Evolutionary conservation across 1,140 invertebrate species (phyloP).

Genomic region (Whitmania pigra): DNA sequence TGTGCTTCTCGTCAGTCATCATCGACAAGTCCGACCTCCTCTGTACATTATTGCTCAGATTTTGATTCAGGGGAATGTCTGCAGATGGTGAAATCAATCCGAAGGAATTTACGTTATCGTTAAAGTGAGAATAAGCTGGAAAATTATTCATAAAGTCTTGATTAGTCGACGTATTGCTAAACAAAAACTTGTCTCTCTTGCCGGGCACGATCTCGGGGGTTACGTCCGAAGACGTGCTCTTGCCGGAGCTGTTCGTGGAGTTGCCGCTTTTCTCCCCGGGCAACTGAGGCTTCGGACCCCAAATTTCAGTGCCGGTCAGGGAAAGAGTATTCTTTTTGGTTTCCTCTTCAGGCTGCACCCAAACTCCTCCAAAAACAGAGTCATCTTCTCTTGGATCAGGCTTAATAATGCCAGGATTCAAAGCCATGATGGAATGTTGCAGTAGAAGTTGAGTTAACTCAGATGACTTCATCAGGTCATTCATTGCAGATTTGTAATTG

Average conservation of each 20-base stretch:
- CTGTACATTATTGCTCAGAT: no score
- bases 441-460: conserved; percentile 9
- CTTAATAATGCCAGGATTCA: background rate
- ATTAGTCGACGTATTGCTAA: background rate
- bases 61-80: no score
- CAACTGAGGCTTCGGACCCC: background rate
- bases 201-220: background rate
- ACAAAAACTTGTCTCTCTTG: conserved; percentile 9
- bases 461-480: background rate
- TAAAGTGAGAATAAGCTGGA: no score
- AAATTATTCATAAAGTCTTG: background rate
- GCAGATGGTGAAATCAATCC: no score
- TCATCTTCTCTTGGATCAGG: conserved; percentile 3
- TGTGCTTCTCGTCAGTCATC: no score
- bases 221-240: background rate
- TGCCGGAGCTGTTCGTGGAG: background rate
- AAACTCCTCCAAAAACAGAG: conserved; percentile 12
- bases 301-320: conserved; percentile 3
- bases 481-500: conserved; percentile 2
- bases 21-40: no score
- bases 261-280: background rate
- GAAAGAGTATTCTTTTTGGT: conserved; percentile 8
- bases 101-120: no score
- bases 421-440: conserved; percentile 6
- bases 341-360: conserved; percentile 6